Evolutionary conservation across 2,888 invertebrate species (phyloP), one percentile per base, ranked within the genome.

Genomic region (Physocephala rufipes): DNA sequence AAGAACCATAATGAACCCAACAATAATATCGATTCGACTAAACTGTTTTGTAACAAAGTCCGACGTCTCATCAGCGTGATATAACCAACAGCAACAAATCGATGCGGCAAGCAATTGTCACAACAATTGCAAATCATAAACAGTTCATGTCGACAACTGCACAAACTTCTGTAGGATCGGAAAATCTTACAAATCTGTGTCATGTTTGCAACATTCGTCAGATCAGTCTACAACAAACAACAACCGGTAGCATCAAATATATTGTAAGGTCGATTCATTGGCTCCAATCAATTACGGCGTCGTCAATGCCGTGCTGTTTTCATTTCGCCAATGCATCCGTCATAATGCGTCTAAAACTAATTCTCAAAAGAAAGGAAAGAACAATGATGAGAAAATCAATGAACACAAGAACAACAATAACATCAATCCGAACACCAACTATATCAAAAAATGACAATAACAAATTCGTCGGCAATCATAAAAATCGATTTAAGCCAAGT

Each of bases 141-240:
- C 36, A 36, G 36, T 36, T 4, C 36, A 36, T 36, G 4, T 36
- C 9, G 5, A 36, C n/a, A n/a, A n/a, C n/a, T n/a, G n/a, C n/a
- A 36, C 36, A 9, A 7, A 9, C 36, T 9, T 4, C 9, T 36
- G 36, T 9, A 7, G 4, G 36, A 9, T 36, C 9, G 36, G 36
- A 36, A 7, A 9, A 36, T 9, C 65, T 62, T 71, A 73, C 73
- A 73, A 73, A 73, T 73, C 73, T 71, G 71, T 73, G 71, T 71
- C 73, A 70, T 73, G 36, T 36, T 36, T 36, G 36, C 36, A 36
- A 36, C 36, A 36, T 7, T 4, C n/a, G 36, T 4, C 36, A 9
- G 36, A 4, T 36, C 36, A 36, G 36, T 55, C 55, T 43, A 4
- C 58, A 43, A 55, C 36, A 21, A 24, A 67, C n/a, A 28, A 21